Percentiles rank a stretch among this genome's conserved stretches.
phyloP scores from a whole-genome alignment of 2,797 vertebrate species.

The Arremon brunneinucha region DNA sequence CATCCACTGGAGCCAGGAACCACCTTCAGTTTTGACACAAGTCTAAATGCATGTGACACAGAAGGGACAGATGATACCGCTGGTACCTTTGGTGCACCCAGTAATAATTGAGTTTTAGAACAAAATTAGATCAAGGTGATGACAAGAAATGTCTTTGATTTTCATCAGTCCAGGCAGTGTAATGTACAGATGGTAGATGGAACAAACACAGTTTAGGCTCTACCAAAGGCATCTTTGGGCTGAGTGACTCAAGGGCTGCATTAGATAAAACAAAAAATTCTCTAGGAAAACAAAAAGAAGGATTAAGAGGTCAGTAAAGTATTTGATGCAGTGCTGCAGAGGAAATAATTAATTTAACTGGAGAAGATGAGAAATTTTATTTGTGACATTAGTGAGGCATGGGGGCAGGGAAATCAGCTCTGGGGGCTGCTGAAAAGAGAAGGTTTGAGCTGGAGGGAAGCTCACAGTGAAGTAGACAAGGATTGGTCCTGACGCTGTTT shows the following conservation, averaged over 20 bases:
- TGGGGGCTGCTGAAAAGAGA: neutral
- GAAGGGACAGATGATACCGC: neutral
- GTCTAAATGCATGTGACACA: neutral
- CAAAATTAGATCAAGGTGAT: neutral
- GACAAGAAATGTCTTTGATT: neutral
- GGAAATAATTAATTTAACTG: neutral
- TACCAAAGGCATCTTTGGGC: neutral
- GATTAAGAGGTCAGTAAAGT: neutral
- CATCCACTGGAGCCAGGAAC: neutral
- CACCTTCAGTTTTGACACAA: neutral
- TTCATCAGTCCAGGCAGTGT: neutral
- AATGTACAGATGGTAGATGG: neutral
- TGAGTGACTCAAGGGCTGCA: neutral
- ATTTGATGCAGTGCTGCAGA: neutral
- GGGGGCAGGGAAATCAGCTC: neutral
- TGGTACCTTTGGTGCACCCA: neutral
- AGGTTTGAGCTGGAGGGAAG: neutral
- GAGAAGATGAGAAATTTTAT: neutral
- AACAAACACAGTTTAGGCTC: neutral
- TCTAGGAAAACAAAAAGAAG: neutral
- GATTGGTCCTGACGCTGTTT: neutral
- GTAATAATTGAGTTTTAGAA: neutral
- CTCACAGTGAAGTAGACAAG: accelerated
- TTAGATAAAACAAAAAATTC: neutral
- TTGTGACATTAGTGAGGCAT: neutral